These are phyloP conservation scores for Drosophila maculinotata DNA, from an alignment of 2,888 invertebrate species.

Conservation along the genomic window DNA sequence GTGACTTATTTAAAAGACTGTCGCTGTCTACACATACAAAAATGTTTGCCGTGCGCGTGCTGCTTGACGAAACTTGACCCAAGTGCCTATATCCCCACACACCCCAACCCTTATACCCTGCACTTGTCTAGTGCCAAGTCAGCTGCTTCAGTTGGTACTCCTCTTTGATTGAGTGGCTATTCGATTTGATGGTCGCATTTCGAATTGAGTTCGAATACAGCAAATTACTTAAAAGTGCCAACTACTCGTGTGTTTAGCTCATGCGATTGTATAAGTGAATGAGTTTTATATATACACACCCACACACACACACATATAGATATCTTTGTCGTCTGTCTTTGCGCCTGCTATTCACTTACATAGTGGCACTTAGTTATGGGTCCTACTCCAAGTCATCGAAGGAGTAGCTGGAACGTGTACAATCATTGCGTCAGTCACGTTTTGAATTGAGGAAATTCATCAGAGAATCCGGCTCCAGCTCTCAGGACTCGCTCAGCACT, in stretches of 20 bases:
- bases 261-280: constrained; percentile 44
- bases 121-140: constrained; percentile 16
- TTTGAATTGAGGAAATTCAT: constrained; percentile 80
- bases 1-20: constrained; percentile 31
- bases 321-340: constrained; percentile 32
- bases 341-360: constrained; percentile 64
- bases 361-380: constrained; percentile 76
- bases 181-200: constrained; percentile 70
- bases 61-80: constrained; percentile 44
- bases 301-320: not conserved
- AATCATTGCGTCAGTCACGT: constrained; percentile 79
- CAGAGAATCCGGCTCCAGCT: constrained; percentile 59
- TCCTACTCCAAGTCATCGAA: constrained; percentile 25
- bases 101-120: not conserved
- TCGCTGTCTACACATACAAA: constrained; percentile 13
- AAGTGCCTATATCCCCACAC: not conserved
- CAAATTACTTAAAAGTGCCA: constrained; percentile 80
- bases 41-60: constrained; percentile 64
- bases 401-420: constrained; percentile 58
- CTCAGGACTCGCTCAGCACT: constrained; percentile 27
- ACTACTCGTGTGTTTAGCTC: constrained; percentile 69
- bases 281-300: constrained; percentile 1
- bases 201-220: constrained; percentile 73
- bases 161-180: constrained; percentile 74
- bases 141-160: constrained; percentile 45